Evolutionary conservation across 2,888 invertebrate species (phyloP).

Genomic region (Chymomyza fuscimana): DNA sequence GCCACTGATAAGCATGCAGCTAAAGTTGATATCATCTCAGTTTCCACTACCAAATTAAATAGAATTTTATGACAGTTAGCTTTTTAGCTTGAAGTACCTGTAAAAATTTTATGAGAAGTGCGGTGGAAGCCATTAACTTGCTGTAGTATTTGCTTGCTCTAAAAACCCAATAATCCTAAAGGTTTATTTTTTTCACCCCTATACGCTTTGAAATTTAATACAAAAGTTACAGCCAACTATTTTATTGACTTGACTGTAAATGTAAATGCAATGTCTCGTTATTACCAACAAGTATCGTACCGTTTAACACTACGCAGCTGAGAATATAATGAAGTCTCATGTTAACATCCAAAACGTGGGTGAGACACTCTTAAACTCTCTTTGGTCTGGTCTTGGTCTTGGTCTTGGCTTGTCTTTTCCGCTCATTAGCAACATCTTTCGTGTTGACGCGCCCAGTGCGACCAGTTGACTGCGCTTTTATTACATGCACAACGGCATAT

Average conservation of each 20-base stretch:
- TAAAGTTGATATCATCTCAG: too few species aligned
- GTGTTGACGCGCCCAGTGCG: conserved; percentile 57
- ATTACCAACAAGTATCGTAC: conserved; percentile 9
- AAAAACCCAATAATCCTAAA: too few species aligned
- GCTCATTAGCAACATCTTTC: conserved; percentile 59
- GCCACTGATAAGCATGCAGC: too few species aligned
- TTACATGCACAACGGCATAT: background rate
- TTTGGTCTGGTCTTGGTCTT: conserved; percentile 9
- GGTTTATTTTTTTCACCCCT: too few species aligned
- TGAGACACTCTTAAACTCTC: conserved; percentile 30
- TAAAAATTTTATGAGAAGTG: too few species aligned
- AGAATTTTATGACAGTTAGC: too few species aligned
- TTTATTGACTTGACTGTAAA: background rate
- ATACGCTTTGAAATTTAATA: background rate
- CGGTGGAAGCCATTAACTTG: too few species aligned
- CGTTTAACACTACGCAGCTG: conserved; percentile 26
- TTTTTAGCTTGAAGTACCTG: too few species aligned
- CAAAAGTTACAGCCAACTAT: background rate
- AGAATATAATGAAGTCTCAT: conserved; percentile 72
- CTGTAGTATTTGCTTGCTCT: too few species aligned
- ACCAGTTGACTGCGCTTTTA: conserved; percentile 20
- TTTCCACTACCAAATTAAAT: too few species aligned
- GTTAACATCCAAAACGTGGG: conserved; percentile 71
- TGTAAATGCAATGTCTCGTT: conserved; percentile 6
- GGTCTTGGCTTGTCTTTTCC: conserved; percentile 22